A percentile compares a stretch with the other conserved stretches of the same genome.
Conservation (phyloP, 2,888 invertebrate species). For the Luperina nickerlii region DNA sequence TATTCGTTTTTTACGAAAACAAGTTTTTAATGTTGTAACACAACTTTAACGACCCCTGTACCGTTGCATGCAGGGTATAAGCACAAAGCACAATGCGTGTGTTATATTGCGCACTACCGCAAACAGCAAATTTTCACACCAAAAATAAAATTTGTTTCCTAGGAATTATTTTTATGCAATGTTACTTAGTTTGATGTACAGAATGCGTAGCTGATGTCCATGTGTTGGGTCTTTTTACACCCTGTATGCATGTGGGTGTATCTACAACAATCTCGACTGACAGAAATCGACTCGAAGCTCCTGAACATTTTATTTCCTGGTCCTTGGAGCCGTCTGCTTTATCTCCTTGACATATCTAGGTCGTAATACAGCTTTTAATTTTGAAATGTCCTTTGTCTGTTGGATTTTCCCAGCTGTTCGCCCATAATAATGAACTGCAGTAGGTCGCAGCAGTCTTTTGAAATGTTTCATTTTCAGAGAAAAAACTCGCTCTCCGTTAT, state of each 20-base stretch:
- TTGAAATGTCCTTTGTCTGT: conserved; percentile 77
- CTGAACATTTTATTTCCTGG: conserved; percentile 3
- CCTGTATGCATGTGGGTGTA: background rate
- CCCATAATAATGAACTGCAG: conserved; percentile 79
- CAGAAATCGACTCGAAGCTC: background rate
- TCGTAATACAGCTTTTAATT: conserved; percentile 71
- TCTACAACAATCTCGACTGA: background rate
- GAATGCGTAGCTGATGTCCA: no score
- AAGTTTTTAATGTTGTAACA: no score
- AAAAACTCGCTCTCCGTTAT: conserved; percentile 69
- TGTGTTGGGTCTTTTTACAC: no score
- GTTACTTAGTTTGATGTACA: no score
- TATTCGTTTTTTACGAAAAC: no score
- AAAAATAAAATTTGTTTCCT: no score
- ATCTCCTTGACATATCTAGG: conserved; percentile 40
- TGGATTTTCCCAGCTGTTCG: conserved; percentile 70
- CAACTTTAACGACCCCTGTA: no score
- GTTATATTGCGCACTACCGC: no score
- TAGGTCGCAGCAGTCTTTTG: conserved; percentile 74
- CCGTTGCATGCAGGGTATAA: no score
- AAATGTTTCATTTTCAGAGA: conserved; percentile 72
- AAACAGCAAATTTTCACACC: no score
- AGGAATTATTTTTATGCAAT: no score
- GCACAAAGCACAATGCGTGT: no score
- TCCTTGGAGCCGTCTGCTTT: conserved; percentile 22